Evolutionary conservation across 92 coral and sea anemone genomes (phyloP).

Genomic region (Pocillopora grandis): DNA sequence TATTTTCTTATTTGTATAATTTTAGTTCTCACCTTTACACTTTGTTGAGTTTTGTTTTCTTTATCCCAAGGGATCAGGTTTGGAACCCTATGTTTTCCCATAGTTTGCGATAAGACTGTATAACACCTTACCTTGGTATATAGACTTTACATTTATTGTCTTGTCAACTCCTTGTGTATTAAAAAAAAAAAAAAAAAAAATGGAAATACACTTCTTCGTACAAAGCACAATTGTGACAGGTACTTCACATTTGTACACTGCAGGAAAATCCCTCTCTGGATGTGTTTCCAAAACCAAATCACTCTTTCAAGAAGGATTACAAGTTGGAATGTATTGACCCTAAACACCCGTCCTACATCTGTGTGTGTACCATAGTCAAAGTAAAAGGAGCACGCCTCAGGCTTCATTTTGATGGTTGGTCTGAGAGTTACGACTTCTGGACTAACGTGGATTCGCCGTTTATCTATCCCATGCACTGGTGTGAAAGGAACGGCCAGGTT

Average conservation of each 20-base stretch:
- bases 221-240: background rate
- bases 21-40: background rate
- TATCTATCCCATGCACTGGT: conserved; percentile 95
- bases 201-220: background rate
- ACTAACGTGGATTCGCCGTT: conserved; percentile 94
- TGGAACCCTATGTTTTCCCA: too few relatives aligned
- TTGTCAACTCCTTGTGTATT: background rate
- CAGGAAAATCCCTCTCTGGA: conserved; percentile 84
- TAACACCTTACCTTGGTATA: background rate
- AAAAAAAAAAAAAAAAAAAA: background rate
- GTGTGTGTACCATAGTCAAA: conserved; percentile 93
- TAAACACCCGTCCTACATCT: conserved; percentile 97
- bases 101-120: background rate
- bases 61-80: too few relatives aligned
- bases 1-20: too few relatives aligned
- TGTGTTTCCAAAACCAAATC: conserved; percentile 79
- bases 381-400: conserved; percentile 95
- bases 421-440: conserved; percentile 99
- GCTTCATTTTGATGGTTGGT: conserved; percentile 99
- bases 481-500: conserved; percentile 78
- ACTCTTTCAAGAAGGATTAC: conserved; percentile 90
- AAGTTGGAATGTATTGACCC: conserved; percentile 97
- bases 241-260: background rate
- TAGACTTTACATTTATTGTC: too few relatives aligned
- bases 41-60: background rate